Percentiles rank a stretch among this genome's conserved stretches.
Evolutionary conservation across 2,888 invertebrate species (phyloP).

Genomic region (Campoletis raptor): DNA sequence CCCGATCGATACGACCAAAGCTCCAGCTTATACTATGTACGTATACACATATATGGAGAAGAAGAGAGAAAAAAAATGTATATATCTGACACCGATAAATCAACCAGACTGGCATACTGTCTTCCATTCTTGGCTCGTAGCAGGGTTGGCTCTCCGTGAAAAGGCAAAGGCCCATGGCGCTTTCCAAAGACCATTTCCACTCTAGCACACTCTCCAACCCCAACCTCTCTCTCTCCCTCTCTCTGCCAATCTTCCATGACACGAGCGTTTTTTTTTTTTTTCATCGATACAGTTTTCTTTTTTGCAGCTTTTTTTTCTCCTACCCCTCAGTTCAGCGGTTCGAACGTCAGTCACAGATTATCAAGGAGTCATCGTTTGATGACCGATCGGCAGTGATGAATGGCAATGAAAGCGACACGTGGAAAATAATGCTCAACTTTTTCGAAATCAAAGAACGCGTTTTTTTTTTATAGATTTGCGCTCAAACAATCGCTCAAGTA

Average conservation of each 20-base stretch:
- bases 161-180: conserved; percentile 30
- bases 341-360: conserved; percentile 28
- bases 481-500: neutral
- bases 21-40: conserved; percentile 37
- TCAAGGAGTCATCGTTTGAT: conserved; percentile 48
- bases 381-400: conserved; percentile 30
- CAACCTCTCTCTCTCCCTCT: neutral
- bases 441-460: neutral
- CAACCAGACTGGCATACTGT: conserved; percentile 59
- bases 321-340: neutral
- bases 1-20: conserved; percentile 71
- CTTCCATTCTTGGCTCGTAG: conserved; percentile 53
- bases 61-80: conserved; percentile 1
- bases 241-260: conserved; percentile 25
- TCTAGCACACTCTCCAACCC: conserved; percentile 30
- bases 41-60: neutral
- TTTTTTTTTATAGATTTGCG: neutral
- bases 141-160: conserved; percentile 17
- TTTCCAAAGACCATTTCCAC: conserved; percentile 47
- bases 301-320: conserved; percentile 29
- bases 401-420: neutral
- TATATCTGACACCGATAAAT: conserved; percentile 66
- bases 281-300: conserved; percentile 25
- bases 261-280: conserved; percentile 9
- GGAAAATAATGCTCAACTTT: neutral